phyloP scores from a whole-genome alignment of 2,888 invertebrate species.

The Caenorhabditis drosophilae region DNA sequence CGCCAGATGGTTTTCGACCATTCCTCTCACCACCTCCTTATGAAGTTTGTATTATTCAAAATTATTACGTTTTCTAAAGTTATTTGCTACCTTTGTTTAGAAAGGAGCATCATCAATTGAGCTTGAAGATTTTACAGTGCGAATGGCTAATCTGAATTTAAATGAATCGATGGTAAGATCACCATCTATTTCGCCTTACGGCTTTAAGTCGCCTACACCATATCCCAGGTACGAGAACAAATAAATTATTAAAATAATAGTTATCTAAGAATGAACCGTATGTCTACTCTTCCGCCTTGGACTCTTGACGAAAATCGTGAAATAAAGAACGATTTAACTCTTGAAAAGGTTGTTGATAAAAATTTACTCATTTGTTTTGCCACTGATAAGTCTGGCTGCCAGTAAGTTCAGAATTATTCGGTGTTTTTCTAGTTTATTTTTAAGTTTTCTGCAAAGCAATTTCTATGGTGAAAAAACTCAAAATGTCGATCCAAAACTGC shows the following conservation, averaged over 20 bases:
- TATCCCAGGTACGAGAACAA: background rate
- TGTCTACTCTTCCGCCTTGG: slow-evolving; percentile 17
- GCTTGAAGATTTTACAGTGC: background rate
- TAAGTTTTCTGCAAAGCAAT: slow-evolving; percentile 19
- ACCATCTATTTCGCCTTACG: background rate
- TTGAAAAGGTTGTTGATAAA: slow-evolving; percentile 32
- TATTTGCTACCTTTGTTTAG: too few relatives aligned
- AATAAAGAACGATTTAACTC: slow-evolving; percentile 17
- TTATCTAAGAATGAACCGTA: slow-evolving; percentile 3
- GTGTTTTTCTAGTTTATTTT: background rate
- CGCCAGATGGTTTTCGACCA: too few relatives aligned
- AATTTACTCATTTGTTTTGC: slow-evolving; percentile 35
- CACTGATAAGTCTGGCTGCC: slow-evolving; percentile 42
- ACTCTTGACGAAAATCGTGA: slow-evolving; percentile 20
- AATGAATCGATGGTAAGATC: too few relatives aligned
- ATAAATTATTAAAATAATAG: background rate
- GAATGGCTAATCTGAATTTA: background rate
- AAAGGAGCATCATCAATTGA: too few relatives aligned
- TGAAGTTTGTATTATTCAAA: too few relatives aligned
- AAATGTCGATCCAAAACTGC: slow-evolving; percentile 5
- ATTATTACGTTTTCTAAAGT: too few relatives aligned
- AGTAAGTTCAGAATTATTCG: slow-evolving; percentile 19
- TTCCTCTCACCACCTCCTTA: too few relatives aligned
- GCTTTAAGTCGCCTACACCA: background rate
- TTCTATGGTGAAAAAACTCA: slow-evolving; percentile 12